Evolutionary conservation across 2,888 invertebrate genomes (phyloP).

Genomic region (Phragmatobia fuliginosa): DNA sequence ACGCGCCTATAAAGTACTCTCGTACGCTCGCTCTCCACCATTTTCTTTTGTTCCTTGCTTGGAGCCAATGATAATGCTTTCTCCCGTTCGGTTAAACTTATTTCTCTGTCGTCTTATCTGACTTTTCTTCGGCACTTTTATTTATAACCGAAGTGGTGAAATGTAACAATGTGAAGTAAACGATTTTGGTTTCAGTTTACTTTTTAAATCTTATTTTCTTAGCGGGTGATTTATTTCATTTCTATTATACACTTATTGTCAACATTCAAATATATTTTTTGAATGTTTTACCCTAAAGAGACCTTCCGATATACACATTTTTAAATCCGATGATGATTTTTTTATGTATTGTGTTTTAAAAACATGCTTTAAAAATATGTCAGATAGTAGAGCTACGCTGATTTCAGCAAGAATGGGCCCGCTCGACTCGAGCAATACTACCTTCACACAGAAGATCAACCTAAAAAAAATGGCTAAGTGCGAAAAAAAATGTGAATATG

Average conservation of each 20-base stretch:
- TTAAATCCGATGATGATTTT: no score
- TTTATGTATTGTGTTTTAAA: no score
- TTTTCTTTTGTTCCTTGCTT: slow-evolving; percentile 86
- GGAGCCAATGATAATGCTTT: slow-evolving; percentile 86
- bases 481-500: no score
- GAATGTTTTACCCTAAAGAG: background rate
- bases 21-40: slow-evolving; percentile 85
- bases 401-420: no score
- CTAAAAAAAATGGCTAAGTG: no score
- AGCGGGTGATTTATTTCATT: slow-evolving; percentile 53
- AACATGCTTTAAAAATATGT: no score
- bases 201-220: slow-evolving; percentile 69
- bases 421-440: no score
- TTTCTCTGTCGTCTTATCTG: slow-evolving; percentile 84
- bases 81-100: slow-evolving; percentile 85
- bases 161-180: slow-evolving; percentile 77
- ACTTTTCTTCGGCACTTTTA: slow-evolving; percentile 83
- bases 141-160: slow-evolving; percentile 82
- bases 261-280: slow-evolving; percentile 34
- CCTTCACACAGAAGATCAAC: no score
- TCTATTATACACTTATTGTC: slow-evolving; percentile 10
- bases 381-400: no score
- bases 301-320: background rate
- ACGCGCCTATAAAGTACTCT: slow-evolving; percentile 87
- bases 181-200: slow-evolving; percentile 71